Base-by-base conservation (phyloP, 2,888 invertebrate species). In the Rhagium mordax region DNA sequence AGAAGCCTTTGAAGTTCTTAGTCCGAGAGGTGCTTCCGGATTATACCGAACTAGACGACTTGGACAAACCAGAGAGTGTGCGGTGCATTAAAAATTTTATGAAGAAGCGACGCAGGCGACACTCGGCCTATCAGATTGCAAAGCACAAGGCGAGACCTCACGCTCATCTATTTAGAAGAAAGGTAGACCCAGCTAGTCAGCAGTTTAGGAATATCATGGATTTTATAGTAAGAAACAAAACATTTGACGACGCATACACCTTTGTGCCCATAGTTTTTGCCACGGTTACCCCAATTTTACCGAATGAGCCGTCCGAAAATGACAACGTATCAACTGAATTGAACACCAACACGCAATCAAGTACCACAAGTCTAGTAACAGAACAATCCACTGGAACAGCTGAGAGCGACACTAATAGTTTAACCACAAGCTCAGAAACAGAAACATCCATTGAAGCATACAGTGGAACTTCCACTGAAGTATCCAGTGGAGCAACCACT, bases 221-320 rank as follows among this genome's bases (percentile, higher is more conserved):
- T 57, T 79, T 76, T 59, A 76, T 81, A 15, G 68, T 71, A 47
- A 78, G 73, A 65, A 79, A 80, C 64, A 77, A 76, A 69, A 74
- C 74, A 7, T 80, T 80, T 62, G 66, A 75, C 41, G 76, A 78
- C 21, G 71, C 69, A 4, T 79, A 72, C 29, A 81, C 79, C 10
- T 80, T 76, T 49, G 75, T 80, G 10, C 81, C 81, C 1, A 62
- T 82, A 24, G n/a, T 81, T 29, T 82, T 81, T 65, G 79, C 76
- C 0, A 76, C 79, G 15, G 71, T 79, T 4, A 53, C 27, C 18
- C 73, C 76, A 1, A 69, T 53, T 65, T 21, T 16, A 21, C 13
- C 33, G 2, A 18, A 2, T 33, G 29, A 15, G 20, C 16, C 59
- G 10, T 15, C 51, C 20, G 51, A 18, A 51, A 10, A 18, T 18